Conservation (phyloP, 2,113 vertebrate genomes). For the Platichthys stellatus region DNA sequence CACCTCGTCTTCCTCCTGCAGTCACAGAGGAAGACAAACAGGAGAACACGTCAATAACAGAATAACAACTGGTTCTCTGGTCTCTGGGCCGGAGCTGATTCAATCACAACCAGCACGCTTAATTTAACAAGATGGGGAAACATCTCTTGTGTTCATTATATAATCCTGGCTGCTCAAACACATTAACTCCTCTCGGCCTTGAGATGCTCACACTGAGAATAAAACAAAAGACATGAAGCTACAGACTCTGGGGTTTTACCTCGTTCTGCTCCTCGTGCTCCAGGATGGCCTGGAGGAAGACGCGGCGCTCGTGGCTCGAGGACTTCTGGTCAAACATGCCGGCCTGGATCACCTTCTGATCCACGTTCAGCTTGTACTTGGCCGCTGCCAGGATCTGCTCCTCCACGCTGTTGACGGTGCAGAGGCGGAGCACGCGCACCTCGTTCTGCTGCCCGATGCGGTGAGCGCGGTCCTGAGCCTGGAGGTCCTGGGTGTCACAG, state of each 20-base stretch:
- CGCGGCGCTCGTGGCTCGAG: slow-evolving; percentile 92
- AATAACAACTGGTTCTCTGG: neutral
- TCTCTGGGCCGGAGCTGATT: neutral
- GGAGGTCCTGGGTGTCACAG: slow-evolving; percentile 86
- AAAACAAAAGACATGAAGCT: neutral
- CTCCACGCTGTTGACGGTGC: slow-evolving; percentile 97
- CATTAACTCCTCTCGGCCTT: too few species aligned
- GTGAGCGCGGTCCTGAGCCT: slow-evolving; percentile 96
- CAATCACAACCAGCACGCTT: slow-evolving; percentile 19
- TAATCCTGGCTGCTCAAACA: neutral
- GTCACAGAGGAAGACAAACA: neutral
- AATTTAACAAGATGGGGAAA: neutral
- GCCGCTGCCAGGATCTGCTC: slow-evolving; percentile 96
- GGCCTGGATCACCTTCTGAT: slow-evolving; percentile 98
- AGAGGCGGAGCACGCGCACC: slow-evolving; percentile 94
- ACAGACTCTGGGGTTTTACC: slow-evolving; percentile 71
- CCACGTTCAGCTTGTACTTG: slow-evolving; percentile 99
- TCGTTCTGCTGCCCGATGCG: slow-evolving; percentile 98
- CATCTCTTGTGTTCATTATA: neutral
- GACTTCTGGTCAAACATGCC: slow-evolving; percentile 99
- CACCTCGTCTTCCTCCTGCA: slow-evolving; percentile 95
- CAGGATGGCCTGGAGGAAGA: slow-evolving; percentile 95
- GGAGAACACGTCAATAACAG: neutral
- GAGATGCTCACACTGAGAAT: neutral
- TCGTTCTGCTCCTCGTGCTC: slow-evolving; percentile 98